Evolutionary conservation across 2,888 invertebrate species (phyloP), one percentile per base, ranked within the genome.

Genomic region (Oligia fasciuncula): DNA sequence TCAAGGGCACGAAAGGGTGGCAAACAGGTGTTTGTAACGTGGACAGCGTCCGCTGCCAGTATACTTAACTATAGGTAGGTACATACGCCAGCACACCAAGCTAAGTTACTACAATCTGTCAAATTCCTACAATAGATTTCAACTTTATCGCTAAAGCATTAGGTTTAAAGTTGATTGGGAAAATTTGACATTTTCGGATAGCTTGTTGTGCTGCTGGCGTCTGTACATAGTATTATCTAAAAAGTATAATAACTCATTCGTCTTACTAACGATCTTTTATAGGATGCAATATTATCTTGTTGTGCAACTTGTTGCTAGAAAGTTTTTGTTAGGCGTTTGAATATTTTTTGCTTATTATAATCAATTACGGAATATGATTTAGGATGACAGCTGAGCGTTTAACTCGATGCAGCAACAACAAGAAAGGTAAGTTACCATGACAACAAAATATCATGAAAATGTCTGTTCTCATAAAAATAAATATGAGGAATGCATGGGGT

Each of bases 241-340:
- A 68, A 19, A 49, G 11, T 49, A 69, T 29, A 23, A 29, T 9
- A 29, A 49, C 19, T 49, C 2, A 51, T 35, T n/a, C 0, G 29
- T 29, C n/a, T 19, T 29, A 29, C 5, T 49, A 49, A 8, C 29
- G 8, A 51, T 51, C 4, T 29, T 29, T 29, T 29, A 19, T 13
- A 11, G 0, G 13, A 19, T 19, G 35, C 14, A 51, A 70, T 14
- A 70, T 46, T 69, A 63, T 17, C 0, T 40, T 1, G 8, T 63
- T 46, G 13, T 57, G 19, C 68, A 72, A 72, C 60, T 29, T 2
- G n/a, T 80, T 80, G 73, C 80, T 2, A 29, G 9, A 6, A 54
- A 13, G 4, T 49, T 68, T 54, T 46, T 3, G 0, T 17, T 29
- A 63, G 79, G 79, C 72, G 72, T 51, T 35, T 8, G 8, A 65